Base-by-base conservation (phyloP, 2,888 invertebrate genomes). In the Prostheceraeus crozeri region DNA sequence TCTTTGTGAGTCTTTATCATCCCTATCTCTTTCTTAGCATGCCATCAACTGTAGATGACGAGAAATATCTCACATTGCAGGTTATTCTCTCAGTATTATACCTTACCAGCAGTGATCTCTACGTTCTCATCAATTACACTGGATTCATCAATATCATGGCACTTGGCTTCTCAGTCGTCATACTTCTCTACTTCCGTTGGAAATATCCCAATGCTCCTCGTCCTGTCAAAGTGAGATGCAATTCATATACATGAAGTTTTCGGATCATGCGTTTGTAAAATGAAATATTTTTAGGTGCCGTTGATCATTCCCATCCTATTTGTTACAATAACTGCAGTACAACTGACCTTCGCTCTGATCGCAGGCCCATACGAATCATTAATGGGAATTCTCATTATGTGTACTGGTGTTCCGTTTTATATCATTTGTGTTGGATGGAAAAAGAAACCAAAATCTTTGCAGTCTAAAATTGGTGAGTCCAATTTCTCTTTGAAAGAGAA, bases 51-150 rank as follows among this genome's bases (percentile, higher is more conserved):
- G 21, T 59, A 25, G 51, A 1, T 48, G 1, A 1, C 30, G 54
- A 4, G 8, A 10, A 25, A 10, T 1, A 60, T 30, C 55, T 11
- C 28, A 25, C 35, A 3, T 66, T 72, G 25, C 77, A 86, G 85
- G 91, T 93, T 1, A 72, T 93, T 33, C 80, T 96, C n/a, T 93
- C 94, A 1, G 83, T 98, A 79, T 71, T 88, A 60, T 98, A 96
- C 77, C 82, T 98, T 69, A 85, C 86, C 8, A 89, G 89, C 3
- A 89, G 89, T 1, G 87, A 98, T 75, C 91, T 98, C 68, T 87
- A 85, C 75, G 86, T 86, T 8, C 82, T 98, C 52, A 98, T 98
- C 75, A 94, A 93, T 80, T 98, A 96, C 78, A 94, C 96, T 35
- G 76, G 77, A 55, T 78, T 79, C 65, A 77, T 77, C 56, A 79